These are phyloP conservation scores for Rattus norvegicus DNA, from an alignment of 2,113 vertebrate species.

Conservation along the genomic window DNA sequence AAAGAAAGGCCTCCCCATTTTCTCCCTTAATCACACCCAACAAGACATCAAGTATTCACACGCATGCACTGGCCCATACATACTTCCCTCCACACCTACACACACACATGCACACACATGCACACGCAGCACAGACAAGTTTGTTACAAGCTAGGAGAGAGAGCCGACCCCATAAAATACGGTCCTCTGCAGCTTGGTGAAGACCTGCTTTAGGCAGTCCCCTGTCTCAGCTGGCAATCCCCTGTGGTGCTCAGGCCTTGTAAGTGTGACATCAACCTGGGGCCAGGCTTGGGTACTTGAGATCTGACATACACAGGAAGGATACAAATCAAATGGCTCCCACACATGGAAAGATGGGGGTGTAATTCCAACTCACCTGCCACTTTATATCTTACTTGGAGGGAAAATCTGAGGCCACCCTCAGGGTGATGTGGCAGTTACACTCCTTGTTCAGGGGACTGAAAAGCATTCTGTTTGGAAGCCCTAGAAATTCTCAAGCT, in stretches of 20 bases:
- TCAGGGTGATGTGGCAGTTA: background rate
- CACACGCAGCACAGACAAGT: background rate
- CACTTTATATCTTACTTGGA: background rate
- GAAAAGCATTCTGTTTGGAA: background rate
- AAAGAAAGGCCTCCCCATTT: slow-evolving; percentile 59
- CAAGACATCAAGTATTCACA: background rate
- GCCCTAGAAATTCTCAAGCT: background rate
- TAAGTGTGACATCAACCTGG: fast-evolving
- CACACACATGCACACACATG: background rate
- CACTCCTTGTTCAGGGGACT: background rate
- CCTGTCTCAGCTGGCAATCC: background rate
- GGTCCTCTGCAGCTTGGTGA: background rate
- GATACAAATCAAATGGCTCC: background rate
- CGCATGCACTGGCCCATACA: background rate
- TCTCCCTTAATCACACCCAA: slow-evolving; percentile 63
- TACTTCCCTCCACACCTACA: background rate
- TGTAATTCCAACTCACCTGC: background rate
- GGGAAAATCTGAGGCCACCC: background rate
- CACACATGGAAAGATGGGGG: background rate
- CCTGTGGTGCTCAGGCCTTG: fast-evolving
- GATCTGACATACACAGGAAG: fast-evolving
- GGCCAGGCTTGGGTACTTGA: background rate
- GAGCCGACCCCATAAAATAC: background rate
- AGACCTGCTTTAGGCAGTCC: background rate
- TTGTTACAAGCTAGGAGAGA: background rate